phyloP scores from a whole-genome alignment of 2,113 vertebrate species.

The Piaya cayana region DNA sequence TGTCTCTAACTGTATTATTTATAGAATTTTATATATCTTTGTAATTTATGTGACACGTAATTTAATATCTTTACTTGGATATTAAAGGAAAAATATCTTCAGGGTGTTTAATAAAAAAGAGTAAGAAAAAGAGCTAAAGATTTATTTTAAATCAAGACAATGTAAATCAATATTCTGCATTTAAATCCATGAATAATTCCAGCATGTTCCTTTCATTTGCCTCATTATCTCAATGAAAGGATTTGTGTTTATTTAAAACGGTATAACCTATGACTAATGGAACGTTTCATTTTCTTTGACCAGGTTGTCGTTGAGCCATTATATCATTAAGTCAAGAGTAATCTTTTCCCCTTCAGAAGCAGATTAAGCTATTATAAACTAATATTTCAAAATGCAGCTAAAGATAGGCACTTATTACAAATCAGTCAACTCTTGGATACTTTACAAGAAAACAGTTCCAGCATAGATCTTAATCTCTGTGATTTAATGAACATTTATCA shows the following conservation, averaged over 20 bases:
- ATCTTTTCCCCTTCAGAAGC: background rate
- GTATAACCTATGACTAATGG: background rate
- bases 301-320: background rate
- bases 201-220: background rate
- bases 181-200: background rate
- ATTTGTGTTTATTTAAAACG: background rate
- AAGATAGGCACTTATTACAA: background rate
- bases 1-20: background rate
- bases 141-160: background rate
- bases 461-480: background rate
- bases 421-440: background rate
- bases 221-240: background rate
- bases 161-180: background rate
- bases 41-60: background rate
- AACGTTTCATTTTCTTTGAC: background rate
- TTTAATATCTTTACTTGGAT: background rate
- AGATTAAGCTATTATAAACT: background rate
- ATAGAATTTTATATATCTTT: background rate
- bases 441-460: background rate
- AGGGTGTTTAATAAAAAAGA: background rate
- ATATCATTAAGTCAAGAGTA: background rate
- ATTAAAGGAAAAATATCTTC: background rate
- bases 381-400: background rate
- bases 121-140: background rate
- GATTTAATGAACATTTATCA: background rate